Evolutionary conservation across 2,888 invertebrate genomes (phyloP).

Genomic region (Callinectes sapidus): DNA sequence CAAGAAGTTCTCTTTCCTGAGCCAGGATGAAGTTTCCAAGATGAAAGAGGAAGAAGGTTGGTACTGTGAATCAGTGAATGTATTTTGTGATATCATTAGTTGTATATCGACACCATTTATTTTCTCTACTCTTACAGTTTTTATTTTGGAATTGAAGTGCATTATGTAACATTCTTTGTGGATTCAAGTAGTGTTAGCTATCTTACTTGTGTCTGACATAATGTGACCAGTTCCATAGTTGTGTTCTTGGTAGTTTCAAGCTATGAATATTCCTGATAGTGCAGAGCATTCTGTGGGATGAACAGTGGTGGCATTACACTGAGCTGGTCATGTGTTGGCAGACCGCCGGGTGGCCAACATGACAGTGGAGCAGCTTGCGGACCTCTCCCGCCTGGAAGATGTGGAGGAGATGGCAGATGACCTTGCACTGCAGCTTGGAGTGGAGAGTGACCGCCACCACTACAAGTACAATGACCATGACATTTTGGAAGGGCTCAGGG

Average conservation of each 20-base stretch:
- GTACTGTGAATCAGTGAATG: slow-evolving; percentile 48
- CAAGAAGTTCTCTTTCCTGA: slow-evolving; percentile 94
- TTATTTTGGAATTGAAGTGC: neutral
- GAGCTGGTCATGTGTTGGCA: slow-evolving; percentile 13
- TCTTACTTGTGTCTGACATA: neutral
- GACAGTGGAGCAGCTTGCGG: slow-evolving; percentile 79
- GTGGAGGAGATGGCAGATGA: slow-evolving; percentile 79
- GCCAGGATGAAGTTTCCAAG: slow-evolving; percentile 94
- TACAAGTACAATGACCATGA: slow-evolving; percentile 61
- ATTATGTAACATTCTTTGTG: neutral
- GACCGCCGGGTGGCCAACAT: slow-evolving; percentile 66
- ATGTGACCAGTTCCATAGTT: neutral
- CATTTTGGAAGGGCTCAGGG: slow-evolving; percentile 53
- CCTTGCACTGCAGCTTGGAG: slow-evolving; percentile 62
- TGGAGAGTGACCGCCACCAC: slow-evolving; percentile 41
- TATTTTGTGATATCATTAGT: neutral
- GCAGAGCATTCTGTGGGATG: neutral
- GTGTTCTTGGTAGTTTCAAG: neutral
- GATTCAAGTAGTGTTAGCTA: neutral
- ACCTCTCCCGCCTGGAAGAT: slow-evolving; percentile 79
- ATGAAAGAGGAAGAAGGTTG: slow-evolving; percentile 91
- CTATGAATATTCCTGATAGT: neutral
- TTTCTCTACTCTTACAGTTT: neutral
- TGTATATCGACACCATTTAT: neutral
- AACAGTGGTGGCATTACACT: neutral